phyloP scores from a whole-genome alignment of 2,888 invertebrate species.

The Apamea anceps region DNA sequence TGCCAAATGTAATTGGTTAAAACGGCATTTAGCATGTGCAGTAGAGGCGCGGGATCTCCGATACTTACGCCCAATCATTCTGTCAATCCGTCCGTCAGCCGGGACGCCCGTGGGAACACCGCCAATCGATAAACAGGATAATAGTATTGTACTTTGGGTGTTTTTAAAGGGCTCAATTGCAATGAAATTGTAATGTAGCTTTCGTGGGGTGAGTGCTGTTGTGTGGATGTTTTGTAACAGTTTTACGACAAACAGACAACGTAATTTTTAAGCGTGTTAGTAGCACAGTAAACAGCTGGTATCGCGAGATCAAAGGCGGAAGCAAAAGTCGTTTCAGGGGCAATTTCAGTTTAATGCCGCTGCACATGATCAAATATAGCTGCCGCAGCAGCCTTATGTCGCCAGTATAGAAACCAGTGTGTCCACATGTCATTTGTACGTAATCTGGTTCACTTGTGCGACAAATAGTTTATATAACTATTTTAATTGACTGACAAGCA shows the following conservation, averaged over 20 bases:
- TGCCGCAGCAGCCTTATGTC: background rate
- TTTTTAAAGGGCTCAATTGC: constrained; percentile 51
- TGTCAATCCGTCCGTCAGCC: constrained; percentile 82
- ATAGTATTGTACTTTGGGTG: constrained; percentile 64
- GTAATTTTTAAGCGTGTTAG: background rate
- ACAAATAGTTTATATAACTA: constrained; percentile 61
- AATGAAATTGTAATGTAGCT: constrained; percentile 29
- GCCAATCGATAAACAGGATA: constrained; percentile 69
- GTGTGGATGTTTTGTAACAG: constrained; percentile 13
- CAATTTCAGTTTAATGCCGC: constrained; percentile 9
- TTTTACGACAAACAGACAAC: background rate
- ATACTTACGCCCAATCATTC: constrained; percentile 86
- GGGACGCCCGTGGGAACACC: constrained; percentile 80
- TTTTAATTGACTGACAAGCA: constrained; percentile 61
- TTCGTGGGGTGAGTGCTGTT: constrained; percentile 4
- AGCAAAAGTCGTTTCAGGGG: constrained; percentile 19
- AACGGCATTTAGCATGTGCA: constrained; percentile 78
- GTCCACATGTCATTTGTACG: constrained; percentile 31
- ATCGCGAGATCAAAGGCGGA: constrained; percentile 22
- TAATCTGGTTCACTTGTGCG: constrained; percentile 45
- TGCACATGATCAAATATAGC: constrained; percentile 13
- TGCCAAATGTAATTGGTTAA: constrained; percentile 84
- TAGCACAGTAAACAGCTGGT: constrained; percentile 26
- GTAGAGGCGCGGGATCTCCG: constrained; percentile 75
- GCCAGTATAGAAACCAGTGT: constrained; percentile 31